Conservation (phyloP, 2,797 vertebrate genomes). For the Distichodus sexfasciatus region DNA sequence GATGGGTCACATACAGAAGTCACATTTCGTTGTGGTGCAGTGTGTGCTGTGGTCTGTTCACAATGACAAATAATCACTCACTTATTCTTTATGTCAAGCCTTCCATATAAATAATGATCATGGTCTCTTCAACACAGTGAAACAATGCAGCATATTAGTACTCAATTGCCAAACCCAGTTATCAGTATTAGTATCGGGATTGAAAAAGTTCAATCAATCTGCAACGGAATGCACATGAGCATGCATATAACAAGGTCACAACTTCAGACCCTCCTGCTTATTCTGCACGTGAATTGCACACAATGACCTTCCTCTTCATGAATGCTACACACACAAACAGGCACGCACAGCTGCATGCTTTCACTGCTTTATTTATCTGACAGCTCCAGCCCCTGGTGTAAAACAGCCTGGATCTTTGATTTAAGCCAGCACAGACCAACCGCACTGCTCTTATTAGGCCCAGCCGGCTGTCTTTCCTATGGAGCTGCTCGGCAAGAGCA, state of each 20-base stretch:
- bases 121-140: too few relatives aligned
- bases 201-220: too few relatives aligned
- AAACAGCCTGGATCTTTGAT: conserved; percentile 45
- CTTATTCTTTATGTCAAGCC: too few relatives aligned
- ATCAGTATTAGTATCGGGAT: too few relatives aligned
- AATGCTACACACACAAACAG: conserved; percentile 12
- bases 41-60: too few relatives aligned
- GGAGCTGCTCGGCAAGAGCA: conserved; percentile 15
- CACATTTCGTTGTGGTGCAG: too few relatives aligned
- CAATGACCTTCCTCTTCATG: conserved; percentile 4
- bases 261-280: not conserved
- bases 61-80: too few relatives aligned
- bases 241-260: not conserved
- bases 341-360: conserved; percentile 15
- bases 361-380: conserved; percentile 59
- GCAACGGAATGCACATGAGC: too few relatives aligned
- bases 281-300: not conserved
- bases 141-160: too few relatives aligned
- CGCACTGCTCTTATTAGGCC: conserved; percentile 34
- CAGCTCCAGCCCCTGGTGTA: conserved; percentile 42
- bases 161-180: too few relatives aligned
- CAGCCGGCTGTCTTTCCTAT: conserved; percentile 15
- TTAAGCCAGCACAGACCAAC: conserved; percentile 41
- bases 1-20: too few relatives aligned
- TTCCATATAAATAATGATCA: too few relatives aligned